Evolutionary conservation across 2,797 vertebrate species (phyloP), one percentile per base, ranked within the genome.

Genomic region (Lepus townsendii): DNA sequence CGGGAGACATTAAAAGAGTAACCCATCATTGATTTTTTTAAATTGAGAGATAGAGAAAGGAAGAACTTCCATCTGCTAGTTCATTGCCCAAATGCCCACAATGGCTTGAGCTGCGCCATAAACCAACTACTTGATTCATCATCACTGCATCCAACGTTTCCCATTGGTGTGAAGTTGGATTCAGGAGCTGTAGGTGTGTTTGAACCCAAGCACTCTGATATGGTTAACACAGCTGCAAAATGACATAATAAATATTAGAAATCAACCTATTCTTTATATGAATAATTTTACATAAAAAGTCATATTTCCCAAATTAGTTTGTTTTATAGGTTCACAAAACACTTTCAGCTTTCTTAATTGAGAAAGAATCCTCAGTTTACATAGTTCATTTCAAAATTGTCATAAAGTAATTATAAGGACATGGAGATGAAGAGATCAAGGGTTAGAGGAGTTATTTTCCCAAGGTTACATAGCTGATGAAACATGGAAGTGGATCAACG

Each of bases 331-430:
- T 91, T 92, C 19, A n/a, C 83, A 14, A 78, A 57, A 77, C 62
- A 90, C 24, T 84, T 65, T 77, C 83, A 89, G 66, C 30, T 90
- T 86, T 63, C 8, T 88, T 71, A 85, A 42, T 5, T 42, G 4
- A 5, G 9, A 76, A 94, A 77, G 84, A 57, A 6, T 0, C 7
- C 66, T 87, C 20, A 66, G 3, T 88, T 94, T 91, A 71, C 42
- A 68, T 38, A 88, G 22, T 65, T 84, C 13, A 30, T 89, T 88
- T 90, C 20, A 80, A 90, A 95, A 73, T 30, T 84, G 4, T 60
- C 73, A 26, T 1, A 88, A 90, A 90, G 35, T 17, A 66, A 72
- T 75, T 78, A 16, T 54, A 88, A 16, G 30, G 9, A 0, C 30
- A 32, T 77, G 30, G 22, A 73, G 13, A 69, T 57, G 3, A 85